Base-by-base conservation (phyloP, 2,797 vertebrate genomes). In the Caiman crocodilus region DNA sequence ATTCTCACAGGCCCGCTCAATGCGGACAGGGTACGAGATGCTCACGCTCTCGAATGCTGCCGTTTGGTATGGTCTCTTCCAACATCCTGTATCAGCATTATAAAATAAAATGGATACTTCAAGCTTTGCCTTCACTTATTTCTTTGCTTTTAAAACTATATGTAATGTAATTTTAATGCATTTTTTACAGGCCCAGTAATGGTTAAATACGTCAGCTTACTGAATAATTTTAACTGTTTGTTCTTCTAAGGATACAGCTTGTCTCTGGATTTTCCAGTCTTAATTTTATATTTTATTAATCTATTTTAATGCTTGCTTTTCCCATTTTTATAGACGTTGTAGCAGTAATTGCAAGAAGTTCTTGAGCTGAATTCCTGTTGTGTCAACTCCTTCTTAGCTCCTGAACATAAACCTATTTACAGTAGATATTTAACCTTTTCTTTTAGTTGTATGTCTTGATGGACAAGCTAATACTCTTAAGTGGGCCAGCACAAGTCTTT, bases 21-120 rank as follows among this genome's bases (percentile, higher is more conserved):
- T 99, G 99, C 99, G 99, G 99, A 99, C 99, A 99, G 99, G 99
- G 99, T 99, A 99, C 99, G 99, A 99, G 99, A 99, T 99, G 99
- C 99, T 99, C 99, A 99, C 99, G 99, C 99, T 99, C 99, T 99
- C 99, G 99, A 99, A 99, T 99, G 99, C 99, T 99, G 99, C 99
- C 99, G 98, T 99, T 99, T 99, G 99, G 99, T 99, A 99, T 99
- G 99, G 99, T 99, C 99, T 98, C 98, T 99, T 99, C 98, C 99
- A 99, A 99, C 99, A 99, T 99, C 99, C 99, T 99, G 99, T 99
- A 99, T 99, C 99, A 99, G 99, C 99, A 99, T 99, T 99, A 98
- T 99, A 98, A 99, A 98, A 98, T 98, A 98, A 99, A 99, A 98
- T 98, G 99, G 99, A 99, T 98, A 99, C 99, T 98, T 99, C 99